A percentile compares a stretch with the other conserved stretches of the same genome.
Conservation (phyloP, 1,140 invertebrate species). For the Schlechtendalia chinensis region DNA sequence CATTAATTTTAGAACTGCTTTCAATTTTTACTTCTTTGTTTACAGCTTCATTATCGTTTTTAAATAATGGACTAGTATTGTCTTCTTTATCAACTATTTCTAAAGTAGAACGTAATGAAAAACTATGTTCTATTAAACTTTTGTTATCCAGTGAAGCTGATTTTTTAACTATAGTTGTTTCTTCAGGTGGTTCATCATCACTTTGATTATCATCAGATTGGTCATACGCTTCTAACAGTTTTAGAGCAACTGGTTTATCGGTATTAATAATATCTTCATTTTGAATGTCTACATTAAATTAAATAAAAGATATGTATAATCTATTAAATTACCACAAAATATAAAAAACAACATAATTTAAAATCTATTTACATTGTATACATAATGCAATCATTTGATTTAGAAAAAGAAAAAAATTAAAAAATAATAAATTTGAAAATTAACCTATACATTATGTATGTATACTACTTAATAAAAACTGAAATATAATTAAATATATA, state of each 20-base stretch:
- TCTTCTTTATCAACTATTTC: neutral
- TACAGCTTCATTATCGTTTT: neutral
- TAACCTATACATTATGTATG: no score
- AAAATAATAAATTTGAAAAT: no score
- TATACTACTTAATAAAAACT: no score
- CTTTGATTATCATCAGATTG: slow-evolving; percentile 22
- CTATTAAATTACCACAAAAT: no score
- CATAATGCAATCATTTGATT: no score
- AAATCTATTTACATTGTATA: no score
- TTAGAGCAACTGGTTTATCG: slow-evolving; percentile 13
- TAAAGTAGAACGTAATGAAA: neutral
- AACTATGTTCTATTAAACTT: neutral
- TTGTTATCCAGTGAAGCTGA: neutral
- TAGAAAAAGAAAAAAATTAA: no score
- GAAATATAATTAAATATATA: no score
- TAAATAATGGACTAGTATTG: neutral
- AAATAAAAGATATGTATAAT: neutral
- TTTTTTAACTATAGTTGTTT: slow-evolving; percentile 14
- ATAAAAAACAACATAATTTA: no score
- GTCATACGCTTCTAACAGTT: slow-evolving; percentile 32
- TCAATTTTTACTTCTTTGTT: neutral
- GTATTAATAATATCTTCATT: neutral
- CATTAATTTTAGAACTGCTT: neutral
- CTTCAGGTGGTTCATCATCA: slow-evolving; percentile 19
- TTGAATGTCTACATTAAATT: neutral